Base-by-base conservation (phyloP, 2,888 invertebrate genomes). In the Acleris holmiana region DNA sequence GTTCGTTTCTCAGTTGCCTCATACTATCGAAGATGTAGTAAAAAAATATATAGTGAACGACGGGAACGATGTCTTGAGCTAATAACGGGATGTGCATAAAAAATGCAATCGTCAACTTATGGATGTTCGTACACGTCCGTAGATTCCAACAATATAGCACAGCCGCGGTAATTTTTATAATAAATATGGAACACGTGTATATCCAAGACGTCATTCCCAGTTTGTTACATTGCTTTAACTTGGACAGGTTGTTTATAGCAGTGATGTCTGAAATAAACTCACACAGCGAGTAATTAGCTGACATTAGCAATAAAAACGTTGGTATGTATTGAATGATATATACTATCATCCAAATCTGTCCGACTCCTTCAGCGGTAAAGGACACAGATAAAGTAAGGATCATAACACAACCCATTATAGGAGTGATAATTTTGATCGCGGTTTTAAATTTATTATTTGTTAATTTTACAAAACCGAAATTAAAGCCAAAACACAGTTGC, bases 261-360 rank as follows among this genome's bases (percentile, higher is more conserved):
- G 23, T 40, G n/a, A n/a, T 10, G 35, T 63, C 57, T 3, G 10
- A 10, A 5, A 50, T 41, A 18, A 63, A 63, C 6, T 63, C 63
- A 3, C 46, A 63, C 21, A 63, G 23, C 4, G 51, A 51, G 18
- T 58, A 63, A 13, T 63, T 57, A 25, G 57, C 23, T 5, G 51
- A 47, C 4, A 47, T 23, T n/a, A 63, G 18, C 18, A 58, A 51
- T 23, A 46, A 51, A 21, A 63, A 56, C 13, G 57, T 53, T 1
- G 51, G 57, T 46, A 63, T 53, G 19, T 63, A 58, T 29, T 63
- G 57, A 10, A 58, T 46, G 17, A 57, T 57, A 4, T 51, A 51
- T 15, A 63, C 46, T 3, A 10, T 2, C 15, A 17, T 51, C 63
- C 51, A 57, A 19, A 46, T 29, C 21, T 57, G 17, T 0, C 18